Base-by-base conservation (phyloP, 2,888 invertebrate species). In the Nomada lathburiana region DNA sequence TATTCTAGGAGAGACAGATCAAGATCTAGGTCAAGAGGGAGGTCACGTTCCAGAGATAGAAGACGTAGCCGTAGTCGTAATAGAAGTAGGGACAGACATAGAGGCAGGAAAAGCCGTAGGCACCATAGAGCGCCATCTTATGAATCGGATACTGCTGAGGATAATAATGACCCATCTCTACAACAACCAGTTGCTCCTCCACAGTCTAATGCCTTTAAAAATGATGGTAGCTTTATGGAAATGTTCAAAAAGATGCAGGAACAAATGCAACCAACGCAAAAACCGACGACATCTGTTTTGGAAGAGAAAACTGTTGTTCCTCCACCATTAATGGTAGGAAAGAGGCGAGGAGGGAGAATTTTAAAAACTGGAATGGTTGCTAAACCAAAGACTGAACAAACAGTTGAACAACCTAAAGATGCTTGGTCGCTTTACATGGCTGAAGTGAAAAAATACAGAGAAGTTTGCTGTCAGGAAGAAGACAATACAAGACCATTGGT, bases 341-440 rank as follows among this genome's bases (percentile, higher is more conserved):
- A 98, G 92, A 95, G 98, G 88, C 95, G 98, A 77, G 98, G 98
- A 67, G 98, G 98, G 20, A 96, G 98, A 92, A 97, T 98, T 67
- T 95, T 98, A 23, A 98, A 98, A 94, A 98, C 98, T 64, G 98
- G 98, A 57, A 95, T 98, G 93, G 98, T 98, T 57, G 97, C 98
- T 90, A 98, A 98, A 93, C 96, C 96, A 64, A 97, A 97, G 92
- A 95, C 95, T 29, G 96, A 96, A 89, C 96, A 95, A 88, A 95
- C 95, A 0, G 95, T 94, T 0, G 96, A 96, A 86, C 94, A 95
- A 84, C 96, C 97, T 0, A 97, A 97, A 92, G 98, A 98, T 94
- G 98, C 98, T 18, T 98, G 98, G 98, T 97, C 98, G 0, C 95
- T 98, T 42, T 98, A 98, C 93, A 96, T 98, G 96, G 97, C 97